Evolutionary conservation across 2,113 vertebrate genomes (phyloP).

Genomic region (Oncorhynchus gorbuscha): DNA sequence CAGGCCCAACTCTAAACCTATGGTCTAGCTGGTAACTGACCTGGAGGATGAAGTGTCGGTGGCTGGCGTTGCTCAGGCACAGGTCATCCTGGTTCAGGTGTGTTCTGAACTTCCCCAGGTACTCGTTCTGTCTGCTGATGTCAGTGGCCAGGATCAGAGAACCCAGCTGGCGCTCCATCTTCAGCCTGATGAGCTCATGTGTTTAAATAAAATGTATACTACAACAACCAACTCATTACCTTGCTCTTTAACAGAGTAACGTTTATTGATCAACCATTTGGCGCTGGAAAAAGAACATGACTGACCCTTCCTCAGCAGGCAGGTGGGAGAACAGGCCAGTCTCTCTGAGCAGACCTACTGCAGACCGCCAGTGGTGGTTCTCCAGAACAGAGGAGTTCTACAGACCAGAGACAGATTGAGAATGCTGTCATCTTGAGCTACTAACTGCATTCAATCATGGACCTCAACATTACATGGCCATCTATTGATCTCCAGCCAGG

Average conservation of each 20-base stretch:
- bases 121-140: slow-evolving; percentile 97
- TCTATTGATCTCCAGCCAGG: no score
- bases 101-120: slow-evolving; percentile 87
- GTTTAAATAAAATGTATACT: background rate
- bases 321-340: slow-evolving; percentile 93
- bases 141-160: slow-evolving; percentile 97
- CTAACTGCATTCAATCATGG: no score
- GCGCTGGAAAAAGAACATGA: background rate
- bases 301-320: slow-evolving; percentile 88
- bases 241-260: no score
- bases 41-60: slow-evolving; percentile 95
- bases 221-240: background rate
- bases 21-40: slow-evolving; percentile 54
- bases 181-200: slow-evolving; percentile 70
- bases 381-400: slow-evolving; percentile 99
- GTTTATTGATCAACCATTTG: no score
- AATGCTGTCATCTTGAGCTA: background rate
- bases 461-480: no score
- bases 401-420: background rate
- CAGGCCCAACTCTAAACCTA: background rate
- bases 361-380: slow-evolving; percentile 99
- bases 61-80: slow-evolving; percentile 79
- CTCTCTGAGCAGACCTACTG: slow-evolving; percentile 94
- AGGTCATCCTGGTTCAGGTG: slow-evolving; percentile 90
- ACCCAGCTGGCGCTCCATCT: slow-evolving; percentile 94